Base-by-base conservation (phyloP, 2,888 invertebrate species). In the Branchellion lobata region DNA sequence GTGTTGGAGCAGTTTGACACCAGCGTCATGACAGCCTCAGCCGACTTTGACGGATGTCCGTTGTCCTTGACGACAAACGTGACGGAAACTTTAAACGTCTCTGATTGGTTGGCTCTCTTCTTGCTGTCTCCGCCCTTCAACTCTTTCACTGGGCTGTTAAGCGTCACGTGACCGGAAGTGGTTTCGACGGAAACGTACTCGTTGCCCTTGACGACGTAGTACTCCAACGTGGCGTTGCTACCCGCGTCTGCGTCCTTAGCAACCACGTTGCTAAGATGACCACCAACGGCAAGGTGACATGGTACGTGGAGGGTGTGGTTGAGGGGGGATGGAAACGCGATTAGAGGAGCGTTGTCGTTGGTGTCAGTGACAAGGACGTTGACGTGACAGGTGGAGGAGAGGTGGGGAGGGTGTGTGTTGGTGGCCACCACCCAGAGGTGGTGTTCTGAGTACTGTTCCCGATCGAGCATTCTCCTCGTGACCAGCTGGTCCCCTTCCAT, bases 131-230 rank as follows among this genome's bases (percentile, higher is more conserved):
- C 78, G n/a, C n/a, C n/a, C 21, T 51, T 29, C n/a, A 74, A 34
- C 11, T 75, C 61, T 5, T 36, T 34, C 18, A 40, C 34, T 18
- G n/a, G 51, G 8, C 40, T 33, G 51, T 68, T 65, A 5, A 86
- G 81, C 34, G 83, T 82, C 24, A 90, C 86, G 40, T 86, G 87
- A 0, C 90, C 90, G 21, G 84, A 84, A 1, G 84, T 81, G 1
- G 84, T 81, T 78, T 89, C 87, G 73, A 90, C 86, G 75, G 83
- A 84, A 83, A 89, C 89, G 73, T 88, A 85, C 33, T 86, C 86
- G 80, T 89, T 89, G 18, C 89, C 87, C 51, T 81, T 81, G 14
- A 82, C 81, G 24, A 85, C 82, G 68, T 81, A 79, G 79, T 82
- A 85, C 14, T 80, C 81, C 53, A 83, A 61, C 3, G 61, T 36